Evolutionary conservation across 2,888 invertebrate species (phyloP), one percentile per base, ranked within the genome.

Genomic region (Calameuta idolon): DNA sequence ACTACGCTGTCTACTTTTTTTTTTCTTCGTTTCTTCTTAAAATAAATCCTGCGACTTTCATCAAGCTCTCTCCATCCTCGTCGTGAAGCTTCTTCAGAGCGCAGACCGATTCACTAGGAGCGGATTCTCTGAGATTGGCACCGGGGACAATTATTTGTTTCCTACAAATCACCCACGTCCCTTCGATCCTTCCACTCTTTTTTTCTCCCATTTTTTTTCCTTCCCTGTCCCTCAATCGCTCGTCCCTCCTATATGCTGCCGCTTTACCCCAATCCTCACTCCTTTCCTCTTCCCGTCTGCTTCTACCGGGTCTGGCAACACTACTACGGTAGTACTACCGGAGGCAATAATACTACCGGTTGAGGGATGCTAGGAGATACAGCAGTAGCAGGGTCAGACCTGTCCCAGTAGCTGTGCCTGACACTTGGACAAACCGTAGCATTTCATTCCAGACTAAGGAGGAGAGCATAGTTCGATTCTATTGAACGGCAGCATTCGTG

Each of bases 101-200:
- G 40, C 23, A 23, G 40, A 55, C 23, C 40, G 23, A 5, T 55
- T 55, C 23, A 55, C 40, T 23, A 23, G 69, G 37, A 34, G n/a
- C 55, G 68, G n/a, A 34, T 33, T 30, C 77, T 77, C 84, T 83
- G 85, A 85, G 85, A 88, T 87, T 86, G 87, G 84, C 87, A 87
- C 82, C 86, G 76, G 81, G 84, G 87, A 87, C 87, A 88, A 88
- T 88, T 88, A 87, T 88, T 87, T 87, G 87, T 85, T 85, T 86
- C 83, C 87, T 85, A 87, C 85, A 87, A 88, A 88, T 88, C 86
- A 86, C 88, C 73, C 71, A 68, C 74, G 71, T 73, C 74, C 74
- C 34, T 34, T 30, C 74, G 74, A 74, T 34, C 40, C 31, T 37
- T 35, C 71, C 71, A 30, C 31, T 71, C 71, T 33, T 31, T 35